Conservation (phyloP, 2,888 invertebrate genomes). For the Agrotis segetum region DNA sequence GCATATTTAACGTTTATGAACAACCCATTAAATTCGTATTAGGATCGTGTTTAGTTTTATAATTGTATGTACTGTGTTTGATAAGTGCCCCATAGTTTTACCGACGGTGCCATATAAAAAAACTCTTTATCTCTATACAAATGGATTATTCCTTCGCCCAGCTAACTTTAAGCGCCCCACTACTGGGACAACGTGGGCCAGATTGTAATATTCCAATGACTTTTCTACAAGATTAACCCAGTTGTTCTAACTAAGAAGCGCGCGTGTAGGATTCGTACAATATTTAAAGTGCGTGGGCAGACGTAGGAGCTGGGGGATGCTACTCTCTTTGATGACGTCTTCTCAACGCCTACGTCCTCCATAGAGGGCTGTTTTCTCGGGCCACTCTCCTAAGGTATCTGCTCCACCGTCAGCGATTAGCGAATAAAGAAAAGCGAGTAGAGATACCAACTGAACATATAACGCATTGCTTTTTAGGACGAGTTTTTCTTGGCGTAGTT, state of each 20-base stretch:
- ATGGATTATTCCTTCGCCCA: neutral
- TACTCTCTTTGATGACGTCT: slow-evolving; percentile 35
- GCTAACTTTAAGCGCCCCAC: neutral
- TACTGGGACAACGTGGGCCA: neutral
- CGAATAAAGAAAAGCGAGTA: neutral
- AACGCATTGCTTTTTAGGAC: too few relatives aligned
- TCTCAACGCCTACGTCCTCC: slow-evolving; percentile 32
- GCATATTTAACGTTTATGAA: too few relatives aligned
- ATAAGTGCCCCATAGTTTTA: slow-evolving; percentile 28
- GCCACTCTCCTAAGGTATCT: neutral
- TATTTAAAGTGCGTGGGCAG: slow-evolving; percentile 30
- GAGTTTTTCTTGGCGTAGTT: too few relatives aligned
- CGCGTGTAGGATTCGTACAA: neutral
- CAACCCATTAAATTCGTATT: slow-evolving; percentile 9
- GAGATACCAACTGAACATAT: too few relatives aligned
- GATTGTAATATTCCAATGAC: slow-evolving; percentile 1
- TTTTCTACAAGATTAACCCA: slow-evolving; percentile 7
- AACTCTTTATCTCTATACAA: slow-evolving; percentile 4
- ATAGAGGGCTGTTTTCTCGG: neutral
- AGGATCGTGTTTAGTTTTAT: slow-evolving; percentile 28
- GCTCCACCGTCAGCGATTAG: neutral
- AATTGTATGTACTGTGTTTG: slow-evolving; percentile 17
- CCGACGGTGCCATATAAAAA: slow-evolving; percentile 42
- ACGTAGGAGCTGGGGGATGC: neutral
- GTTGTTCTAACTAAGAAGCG: slow-evolving; percentile 8